Evolutionary conservation across 2,888 invertebrate genomes (phyloP).

Genomic region (Papilio demoleus): DNA sequence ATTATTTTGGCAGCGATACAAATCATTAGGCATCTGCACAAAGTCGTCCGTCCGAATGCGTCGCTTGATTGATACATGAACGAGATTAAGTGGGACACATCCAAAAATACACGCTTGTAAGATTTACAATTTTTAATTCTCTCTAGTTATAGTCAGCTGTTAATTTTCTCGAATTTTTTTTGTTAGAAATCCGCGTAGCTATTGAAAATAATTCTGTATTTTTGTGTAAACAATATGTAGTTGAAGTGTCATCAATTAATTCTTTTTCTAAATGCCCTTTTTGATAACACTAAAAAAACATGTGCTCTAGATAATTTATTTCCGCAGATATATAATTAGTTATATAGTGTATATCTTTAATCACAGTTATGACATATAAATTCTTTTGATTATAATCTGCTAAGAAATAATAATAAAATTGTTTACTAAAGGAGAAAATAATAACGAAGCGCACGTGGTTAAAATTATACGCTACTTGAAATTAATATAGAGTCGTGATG

Average conservation of each 20-base stretch:
- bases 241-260: no score
- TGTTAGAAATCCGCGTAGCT: no score
- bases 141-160: background rate
- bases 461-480: constrained; percentile 17
- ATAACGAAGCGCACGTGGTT: background rate
- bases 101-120: constrained; percentile 7
- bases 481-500: constrained; percentile 16
- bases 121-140: background rate
- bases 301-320: no score
- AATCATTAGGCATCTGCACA: constrained; percentile 32
- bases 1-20: constrained; percentile 38
- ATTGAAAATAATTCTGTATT: background rate
- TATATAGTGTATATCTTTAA: no score
- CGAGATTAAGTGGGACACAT: constrained; percentile 20
- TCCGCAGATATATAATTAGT: no score
- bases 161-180: background rate
- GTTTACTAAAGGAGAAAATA: background rate
- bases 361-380: no score
- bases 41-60: constrained; percentile 18
- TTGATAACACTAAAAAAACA: no score
- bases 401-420: background rate
- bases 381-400: no score
- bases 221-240: background rate
- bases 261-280: no score
- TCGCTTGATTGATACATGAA: constrained; percentile 29